Percentiles rank a stretch among this genome's conserved stretches.
These are phyloP conservation scores for Tenthredo scrophulariae DNA, from an alignment of 2,888 invertebrate genomes.

Conservation along the genomic window DNA sequence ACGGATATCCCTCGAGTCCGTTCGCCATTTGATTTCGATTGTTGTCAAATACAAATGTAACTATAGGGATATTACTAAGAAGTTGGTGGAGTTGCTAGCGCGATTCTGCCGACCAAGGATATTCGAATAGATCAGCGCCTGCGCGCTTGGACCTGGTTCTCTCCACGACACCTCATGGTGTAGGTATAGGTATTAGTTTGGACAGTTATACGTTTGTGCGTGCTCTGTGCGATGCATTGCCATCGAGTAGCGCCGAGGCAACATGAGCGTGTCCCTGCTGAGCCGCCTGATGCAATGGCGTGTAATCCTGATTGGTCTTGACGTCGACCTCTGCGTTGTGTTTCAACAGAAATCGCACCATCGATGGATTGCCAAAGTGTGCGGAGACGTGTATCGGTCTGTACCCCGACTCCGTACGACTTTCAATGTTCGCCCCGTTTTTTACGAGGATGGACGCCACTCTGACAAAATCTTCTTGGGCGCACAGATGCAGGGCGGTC, in stretches of 20 bases:
- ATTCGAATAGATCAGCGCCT: no score
- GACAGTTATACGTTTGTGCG: constrained; percentile 93
- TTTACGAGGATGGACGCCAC: constrained; percentile 91
- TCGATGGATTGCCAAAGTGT: constrained; percentile 96
- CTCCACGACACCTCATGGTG: no score
- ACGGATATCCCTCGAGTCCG: no score
- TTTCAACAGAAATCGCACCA: constrained; percentile 93
- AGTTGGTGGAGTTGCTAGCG: no score
- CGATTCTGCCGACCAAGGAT: no score
- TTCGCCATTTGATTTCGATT: no score
- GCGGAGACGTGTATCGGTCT: constrained; percentile 98
- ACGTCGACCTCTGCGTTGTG: constrained; percentile 93
- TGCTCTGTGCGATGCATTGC: constrained; percentile 96
- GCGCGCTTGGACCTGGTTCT: no score
- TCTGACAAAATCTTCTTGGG: constrained; percentile 94
- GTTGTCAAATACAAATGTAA: no score
- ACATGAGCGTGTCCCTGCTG: constrained; percentile 99
- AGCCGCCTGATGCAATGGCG: constrained; percentile 98
- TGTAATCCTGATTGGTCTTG: constrained; percentile 86
- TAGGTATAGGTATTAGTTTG: neutral
- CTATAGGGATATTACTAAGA: no score
- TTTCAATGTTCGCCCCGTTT: constrained; percentile 87
- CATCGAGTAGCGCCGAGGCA: constrained; percentile 93
- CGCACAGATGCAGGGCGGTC: constrained; percentile 96
- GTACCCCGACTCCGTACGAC: constrained; percentile 92